A percentile compares a stretch with the other conserved stretches of the same genome.
phyloP scores from a whole-genome alignment of 1,140 invertebrate species.

The Brachionus plicatilis region DNA sequence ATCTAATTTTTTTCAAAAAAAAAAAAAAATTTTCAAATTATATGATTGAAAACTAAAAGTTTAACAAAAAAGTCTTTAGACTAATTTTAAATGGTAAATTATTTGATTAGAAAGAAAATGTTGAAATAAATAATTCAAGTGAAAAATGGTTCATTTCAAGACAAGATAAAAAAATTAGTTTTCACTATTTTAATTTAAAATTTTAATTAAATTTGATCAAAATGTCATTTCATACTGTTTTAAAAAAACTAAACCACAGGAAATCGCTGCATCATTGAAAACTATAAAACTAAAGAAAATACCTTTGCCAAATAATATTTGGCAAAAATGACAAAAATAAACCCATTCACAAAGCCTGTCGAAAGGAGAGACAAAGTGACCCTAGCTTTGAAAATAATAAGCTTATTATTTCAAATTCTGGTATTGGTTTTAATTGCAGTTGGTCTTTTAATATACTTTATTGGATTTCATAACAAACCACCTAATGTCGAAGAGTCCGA shows the following conservation, averaged over 20 bases:
- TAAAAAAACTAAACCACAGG: not conserved
- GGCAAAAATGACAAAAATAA: constrained; percentile 14
- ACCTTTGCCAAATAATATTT: not conserved
- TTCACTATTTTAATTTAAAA: not conserved
- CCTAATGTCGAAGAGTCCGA: not conserved
- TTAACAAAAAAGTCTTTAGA: no score
- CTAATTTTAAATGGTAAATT: not conserved
- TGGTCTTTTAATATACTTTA: not conserved
- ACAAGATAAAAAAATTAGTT: not conserved
- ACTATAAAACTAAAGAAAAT: not conserved
- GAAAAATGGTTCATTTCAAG: not conserved
- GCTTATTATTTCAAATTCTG: not conserved
- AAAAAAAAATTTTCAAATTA: no score
- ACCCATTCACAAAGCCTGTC: not conserved
- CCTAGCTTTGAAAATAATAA: not conserved
- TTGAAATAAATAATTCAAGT: not conserved
- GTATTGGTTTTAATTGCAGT: not conserved
- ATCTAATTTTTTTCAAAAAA: no score
- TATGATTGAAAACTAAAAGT: no score
- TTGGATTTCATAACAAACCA: constrained; percentile 14
- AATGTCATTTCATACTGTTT: not conserved
- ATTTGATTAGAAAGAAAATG: not conserved
- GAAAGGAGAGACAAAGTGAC: not conserved
- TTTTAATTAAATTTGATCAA: not conserved
- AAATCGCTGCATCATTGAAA: not conserved